Conservation (phyloP, 2,888 invertebrate species). For the Cataglyphis altisquamis region DNA sequence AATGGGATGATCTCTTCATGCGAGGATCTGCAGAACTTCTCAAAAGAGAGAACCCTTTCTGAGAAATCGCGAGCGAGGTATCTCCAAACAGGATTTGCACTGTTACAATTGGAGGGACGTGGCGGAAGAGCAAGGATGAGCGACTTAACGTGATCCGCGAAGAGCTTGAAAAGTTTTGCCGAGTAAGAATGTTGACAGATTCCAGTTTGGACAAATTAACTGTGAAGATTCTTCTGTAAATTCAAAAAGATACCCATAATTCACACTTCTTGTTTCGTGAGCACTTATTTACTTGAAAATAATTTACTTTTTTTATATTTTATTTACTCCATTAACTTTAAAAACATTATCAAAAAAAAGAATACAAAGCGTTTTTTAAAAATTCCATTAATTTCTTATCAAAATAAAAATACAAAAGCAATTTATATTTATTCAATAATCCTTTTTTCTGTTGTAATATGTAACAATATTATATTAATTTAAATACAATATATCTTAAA, state of each 20-base stretch:
- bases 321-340: background rate
- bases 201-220: constrained; percentile 10
- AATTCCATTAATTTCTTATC: background rate
- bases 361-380: background rate
- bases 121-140: constrained; percentile 40
- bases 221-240: constrained; percentile 13
- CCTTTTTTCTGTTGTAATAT: background rate
- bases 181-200: constrained; percentile 41
- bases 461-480: background rate
- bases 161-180: constrained; percentile 31
- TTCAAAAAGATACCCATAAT: background rate
- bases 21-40: constrained; percentile 53
- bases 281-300: background rate
- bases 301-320: background rate
- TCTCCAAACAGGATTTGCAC: constrained; percentile 48
- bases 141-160: constrained; percentile 34
- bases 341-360: background rate
- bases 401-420: no score
- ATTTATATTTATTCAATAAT: background rate
- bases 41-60: constrained; percentile 62
- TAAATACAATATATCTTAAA: background rate
- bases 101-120: constrained; percentile 20
- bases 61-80: constrained; percentile 41
- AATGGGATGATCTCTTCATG: constrained; percentile 72
- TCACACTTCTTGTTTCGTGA: background rate